These are phyloP conservation scores for Peromyscus aztecus DNA, from an alignment of 2,797 vertebrate species.

Conservation along the genomic window DNA sequence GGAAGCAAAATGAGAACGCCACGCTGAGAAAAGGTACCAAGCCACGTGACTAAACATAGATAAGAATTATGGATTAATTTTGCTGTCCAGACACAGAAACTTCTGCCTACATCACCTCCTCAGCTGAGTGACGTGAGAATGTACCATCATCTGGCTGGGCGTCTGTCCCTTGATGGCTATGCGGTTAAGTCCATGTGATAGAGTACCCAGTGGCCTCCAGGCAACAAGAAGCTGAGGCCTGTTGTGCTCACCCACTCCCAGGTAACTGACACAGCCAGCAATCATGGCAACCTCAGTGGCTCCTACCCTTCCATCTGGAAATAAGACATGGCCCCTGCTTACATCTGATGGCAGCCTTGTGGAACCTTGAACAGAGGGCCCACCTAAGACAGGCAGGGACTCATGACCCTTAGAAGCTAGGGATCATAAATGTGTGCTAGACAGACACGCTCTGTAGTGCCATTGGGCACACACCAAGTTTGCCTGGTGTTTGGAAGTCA, in stretches of 20 bases:
- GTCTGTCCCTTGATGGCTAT: not conserved
- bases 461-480: not conserved
- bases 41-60: no score
- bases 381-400: not conserved
- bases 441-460: rapidly evolving
- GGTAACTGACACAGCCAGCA: rapidly evolving
- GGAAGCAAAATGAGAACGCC: no score
- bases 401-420: rapidly evolving
- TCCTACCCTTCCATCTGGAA: not conserved
- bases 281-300: no score
- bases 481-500: no score
- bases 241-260: no score
- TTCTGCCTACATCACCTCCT: not conserved
- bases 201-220: not conserved
- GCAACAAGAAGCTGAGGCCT: not conserved
- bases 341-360: not conserved
- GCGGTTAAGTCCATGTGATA: rapidly evolving
- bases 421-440: rapidly evolving
- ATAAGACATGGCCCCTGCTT: not conserved
- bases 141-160: rapidly evolving
- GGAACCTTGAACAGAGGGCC: not conserved
- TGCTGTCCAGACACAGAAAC: no score
- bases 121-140: rapidly evolving
- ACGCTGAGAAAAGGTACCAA: no score
- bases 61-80: no score